Evolutionary conservation across 2,113 vertebrate genomes (phyloP).

Genomic region (Poeciliopsis retropinna): DNA sequence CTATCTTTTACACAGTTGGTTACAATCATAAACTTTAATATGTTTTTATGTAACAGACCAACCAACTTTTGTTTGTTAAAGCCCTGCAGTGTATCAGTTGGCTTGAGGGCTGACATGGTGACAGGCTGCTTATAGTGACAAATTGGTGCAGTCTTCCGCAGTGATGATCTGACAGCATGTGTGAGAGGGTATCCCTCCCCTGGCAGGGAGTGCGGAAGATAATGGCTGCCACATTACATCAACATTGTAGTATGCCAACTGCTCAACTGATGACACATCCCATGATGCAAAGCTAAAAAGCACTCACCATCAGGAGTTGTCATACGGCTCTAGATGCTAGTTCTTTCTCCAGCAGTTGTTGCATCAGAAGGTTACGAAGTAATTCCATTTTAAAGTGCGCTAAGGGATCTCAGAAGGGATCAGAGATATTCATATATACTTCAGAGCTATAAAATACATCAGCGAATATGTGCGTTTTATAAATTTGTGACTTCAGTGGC

Average conservation of each 20-base stretch:
- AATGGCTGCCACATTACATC: conserved; percentile 80
- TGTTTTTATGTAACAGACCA: no score
- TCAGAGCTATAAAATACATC: conserved; percentile 18
- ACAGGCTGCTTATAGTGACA: conserved; percentile 59
- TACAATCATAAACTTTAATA: no score
- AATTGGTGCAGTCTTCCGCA: conserved; percentile 66
- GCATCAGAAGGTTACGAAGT: conserved; percentile 40
- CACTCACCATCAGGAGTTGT: conserved; percentile 62
- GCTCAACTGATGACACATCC: conserved; percentile 66
- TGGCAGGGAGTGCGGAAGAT: conserved; percentile 65
- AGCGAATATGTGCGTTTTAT: conserved; percentile 17
- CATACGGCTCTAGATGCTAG: conserved; percentile 42
- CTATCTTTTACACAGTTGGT: no score
- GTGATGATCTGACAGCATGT: conserved; percentile 67
- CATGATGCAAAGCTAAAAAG: conserved; percentile 66
- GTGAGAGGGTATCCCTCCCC: conserved; percentile 73
- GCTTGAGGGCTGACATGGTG: conserved; percentile 33
- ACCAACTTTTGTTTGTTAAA: conserved; percentile 44
- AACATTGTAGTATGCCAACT: conserved; percentile 71
- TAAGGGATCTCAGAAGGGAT: conserved; percentile 1
- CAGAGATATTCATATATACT: conserved; percentile 28
- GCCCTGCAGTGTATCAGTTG: conserved; percentile 30
- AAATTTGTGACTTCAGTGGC: conserved; percentile 18
- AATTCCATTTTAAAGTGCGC: conserved; percentile 41
- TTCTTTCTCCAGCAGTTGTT: conserved; percentile 45